Evolutionary conservation across 2,113 vertebrate species (phyloP), one percentile per base, ranked within the genome.

Genomic region (Azemiops feae): DNA sequence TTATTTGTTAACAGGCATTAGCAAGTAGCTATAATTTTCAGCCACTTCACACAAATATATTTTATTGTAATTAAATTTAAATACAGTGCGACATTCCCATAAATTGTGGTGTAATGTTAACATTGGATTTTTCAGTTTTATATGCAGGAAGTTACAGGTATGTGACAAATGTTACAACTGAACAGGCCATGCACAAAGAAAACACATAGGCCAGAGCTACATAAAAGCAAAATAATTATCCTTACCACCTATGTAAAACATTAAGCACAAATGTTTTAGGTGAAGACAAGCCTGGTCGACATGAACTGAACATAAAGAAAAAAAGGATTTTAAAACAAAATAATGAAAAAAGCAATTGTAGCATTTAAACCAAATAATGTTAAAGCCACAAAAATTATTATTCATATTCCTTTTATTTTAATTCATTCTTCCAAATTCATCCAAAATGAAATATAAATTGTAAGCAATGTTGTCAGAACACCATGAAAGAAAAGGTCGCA

Each of bases 191-290:
- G 97, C 97, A 98, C 90, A 85, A 93, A 95, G 92, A 94, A 87
- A 92, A 95, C 92, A 92, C 93, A 96, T 92, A 53, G 94, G 96
- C 95, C 97, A 97, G 95, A 96, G 95, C 93, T 96, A 93, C 95
- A 94, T 39, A 95, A 96, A 96, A 91, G 90, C 94, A 91, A 94
- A 74, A 91, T 93, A 57, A 93, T 97, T 95, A 95, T 98, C 97
- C 98, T 99, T 98, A 99, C 98, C 98, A 99, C 97, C 98, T 98
- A 98, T 98, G 98, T 97, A 98, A 97, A 98, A 98, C 97, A 98
- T 98, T 98, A 98, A 98, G 96, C 96, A 98, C 97, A 98, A 99
- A 93, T 98, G 97, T 97, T 98, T 98, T 98, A 98, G 98, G 97
- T 97, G 98, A 98, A 97, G 98, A 98, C 89, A 96, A 97, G 96